phyloP scores from a whole-genome alignment of 64 coral and sea anemone genomes.

The Porites lutea region DNA sequence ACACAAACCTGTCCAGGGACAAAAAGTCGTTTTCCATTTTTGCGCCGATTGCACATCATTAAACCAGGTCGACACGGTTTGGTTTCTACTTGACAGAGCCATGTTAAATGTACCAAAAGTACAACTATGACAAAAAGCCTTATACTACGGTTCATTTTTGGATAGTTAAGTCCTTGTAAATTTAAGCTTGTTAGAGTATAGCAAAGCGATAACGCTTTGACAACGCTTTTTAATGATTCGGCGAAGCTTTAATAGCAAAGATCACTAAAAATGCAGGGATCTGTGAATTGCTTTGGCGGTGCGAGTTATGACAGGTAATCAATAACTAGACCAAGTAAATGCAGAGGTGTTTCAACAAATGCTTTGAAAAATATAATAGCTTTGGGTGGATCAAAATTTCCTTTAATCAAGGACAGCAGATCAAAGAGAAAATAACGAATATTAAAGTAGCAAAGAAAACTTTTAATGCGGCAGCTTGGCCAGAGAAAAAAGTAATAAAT shows the following conservation, averaged over 20 bases:
- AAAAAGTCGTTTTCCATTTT: conserved; percentile 14
- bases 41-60: conserved; percentile 33
- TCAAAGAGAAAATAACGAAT: not conserved
- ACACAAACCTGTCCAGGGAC: not conserved
- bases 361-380: not conserved
- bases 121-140: not conserved
- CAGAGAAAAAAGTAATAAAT: not conserved
- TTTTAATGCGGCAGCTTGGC: not conserved
- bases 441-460: not conserved
- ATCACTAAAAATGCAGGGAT: conserved; percentile 1
- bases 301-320: not conserved
- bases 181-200: not conserved
- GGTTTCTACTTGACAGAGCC: not conserved
- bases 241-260: not conserved
- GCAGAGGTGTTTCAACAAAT: not conserved
- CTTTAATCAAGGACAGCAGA: conserved; percentile 25
- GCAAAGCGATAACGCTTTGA: not conserved
- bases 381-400: not conserved
- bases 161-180: not conserved
- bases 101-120: not conserved
- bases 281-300: conserved; percentile 32
- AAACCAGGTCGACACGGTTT: conserved; percentile 30
- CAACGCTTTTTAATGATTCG: not conserved
- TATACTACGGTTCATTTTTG: conserved; percentile 5
- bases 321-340: not conserved